Evolutionary conservation across 2,113 vertebrate species (phyloP), one percentile per base, ranked within the genome.

Genomic region (Pheucticus melanocephalus): DNA sequence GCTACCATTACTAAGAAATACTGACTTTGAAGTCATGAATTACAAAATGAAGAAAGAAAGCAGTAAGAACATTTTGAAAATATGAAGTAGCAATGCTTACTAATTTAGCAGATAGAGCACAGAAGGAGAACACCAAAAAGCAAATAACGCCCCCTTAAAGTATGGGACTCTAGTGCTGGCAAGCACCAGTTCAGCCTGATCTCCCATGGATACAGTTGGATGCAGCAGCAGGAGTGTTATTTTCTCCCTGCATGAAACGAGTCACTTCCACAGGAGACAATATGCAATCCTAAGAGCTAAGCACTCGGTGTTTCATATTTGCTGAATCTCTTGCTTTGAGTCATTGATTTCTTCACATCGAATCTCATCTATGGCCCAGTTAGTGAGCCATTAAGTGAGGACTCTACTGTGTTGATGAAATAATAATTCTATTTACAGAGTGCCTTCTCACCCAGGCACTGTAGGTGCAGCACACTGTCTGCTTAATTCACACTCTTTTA

Each of bases 401-500:
- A 94, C 91, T 96, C 96, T 95, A 95, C 95, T 94, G 95, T 76
- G 96, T 57, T 97, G 95, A 97, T 96, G 94, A 97, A 97, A 97
- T 97, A 96, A 97, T 96, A 95, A 96, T 95, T 96, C 89, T 96
- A 93, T 95, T 97, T 97, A 96, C 86, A 91, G 91, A 95, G 86
- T 0, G 10, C 86, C 73, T 95, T 95, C 93, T 95, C 91, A 94
- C 95, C 89, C 87, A 92, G 92, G 70, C 94, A 39, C 94, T 56
- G 84, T 92, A 92, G 95, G 94, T 96, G 66, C 84, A 85, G 86
- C 89, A 82, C 65, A 54, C 28, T 91, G 44, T 83, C 94, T 92
- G 77, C 50, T 97, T 95, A 95, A 95, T 96, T 95, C 89, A 82
- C 53, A 57, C 25, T 89, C 92, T 82, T 93, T 97, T 87, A 97